Conservation (phyloP, 2,888 invertebrate genomes). For the Acanthosepion esculentum region DNA sequence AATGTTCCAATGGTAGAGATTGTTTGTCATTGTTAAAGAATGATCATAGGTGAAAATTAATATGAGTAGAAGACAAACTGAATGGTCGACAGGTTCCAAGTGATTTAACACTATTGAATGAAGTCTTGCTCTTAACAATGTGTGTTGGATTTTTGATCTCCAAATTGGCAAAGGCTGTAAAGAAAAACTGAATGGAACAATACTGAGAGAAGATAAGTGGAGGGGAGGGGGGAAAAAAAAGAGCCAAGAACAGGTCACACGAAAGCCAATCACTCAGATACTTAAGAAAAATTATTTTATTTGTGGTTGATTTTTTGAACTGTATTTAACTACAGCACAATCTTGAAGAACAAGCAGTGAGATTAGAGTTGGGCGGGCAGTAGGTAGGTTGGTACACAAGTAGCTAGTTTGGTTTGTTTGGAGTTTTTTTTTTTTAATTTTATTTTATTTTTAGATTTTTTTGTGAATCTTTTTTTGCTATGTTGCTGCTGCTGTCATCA, state of each 20-base stretch:
- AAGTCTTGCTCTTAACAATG: no score
- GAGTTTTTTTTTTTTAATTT: background rate
- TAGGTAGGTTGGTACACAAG: conserved; percentile 39
- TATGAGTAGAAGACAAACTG: no score
- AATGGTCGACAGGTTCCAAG: no score
- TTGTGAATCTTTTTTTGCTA: background rate
- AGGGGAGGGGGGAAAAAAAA: no score
- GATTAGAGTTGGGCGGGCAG: conserved; percentile 46
- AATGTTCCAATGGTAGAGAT: no score
- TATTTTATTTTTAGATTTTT: background rate
- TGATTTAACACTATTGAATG: no score
- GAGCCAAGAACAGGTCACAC: background rate
- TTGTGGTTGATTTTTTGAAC: conserved; percentile 38
- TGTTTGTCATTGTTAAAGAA: no score
- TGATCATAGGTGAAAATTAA: no score
- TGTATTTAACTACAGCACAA: conserved; percentile 44
- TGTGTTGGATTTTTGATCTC: no score
- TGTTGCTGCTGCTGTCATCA: conserved; percentile 25
- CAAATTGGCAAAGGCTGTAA: no score
- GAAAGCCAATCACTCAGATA: conserved; percentile 35
- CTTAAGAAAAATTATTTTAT: conserved; percentile 47
- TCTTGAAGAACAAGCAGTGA: conserved; percentile 46
- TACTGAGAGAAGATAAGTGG: no score
- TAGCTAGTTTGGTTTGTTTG: conserved; percentile 34
- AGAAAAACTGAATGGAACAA: no score